Conservation (phyloP, 1,140 invertebrate genomes). For the Pseudomyrmex cubaensis region DNA sequence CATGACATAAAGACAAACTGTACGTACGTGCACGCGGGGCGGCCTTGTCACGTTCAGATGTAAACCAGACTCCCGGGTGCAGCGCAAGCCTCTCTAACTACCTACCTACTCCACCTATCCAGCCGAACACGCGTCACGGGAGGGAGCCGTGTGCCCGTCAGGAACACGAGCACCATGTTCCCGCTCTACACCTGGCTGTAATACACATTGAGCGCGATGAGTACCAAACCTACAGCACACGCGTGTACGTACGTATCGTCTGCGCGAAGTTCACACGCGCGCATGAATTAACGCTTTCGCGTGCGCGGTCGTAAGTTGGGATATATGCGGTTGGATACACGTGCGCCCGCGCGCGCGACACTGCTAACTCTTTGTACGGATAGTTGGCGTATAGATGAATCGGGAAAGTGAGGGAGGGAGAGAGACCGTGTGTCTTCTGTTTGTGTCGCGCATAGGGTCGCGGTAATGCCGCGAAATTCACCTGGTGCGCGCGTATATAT, state of each 20-base stretch:
- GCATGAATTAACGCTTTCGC: not conserved
- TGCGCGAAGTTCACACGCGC: not conserved
- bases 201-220: conserved; percentile 37
- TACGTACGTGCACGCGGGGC: conserved; percentile 66
- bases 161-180: conserved; percentile 74
- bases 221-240: not conserved
- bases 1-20: conserved; percentile 82
- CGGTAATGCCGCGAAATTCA: conserved; percentile 32
- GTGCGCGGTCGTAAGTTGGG: conserved; percentile 25
- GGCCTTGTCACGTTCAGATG: conserved; percentile 82
- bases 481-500: conserved; percentile 15
- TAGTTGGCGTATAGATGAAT: conserved; percentile 20
- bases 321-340: not conserved
- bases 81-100: conserved; percentile 63
- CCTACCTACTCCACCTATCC: conserved; percentile 56
- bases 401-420: not conserved
- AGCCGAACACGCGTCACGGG: conserved; percentile 76
- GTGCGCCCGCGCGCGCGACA: conserved; percentile 14
- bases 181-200: conserved; percentile 72
- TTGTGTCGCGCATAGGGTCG: conserved; percentile 14
- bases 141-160: conserved; percentile 78
- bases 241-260: not conserved
- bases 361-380: conserved; percentile 1
- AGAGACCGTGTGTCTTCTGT: not conserved
- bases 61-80: conserved; percentile 76